phyloP scores from a whole-genome alignment of 1,140 invertebrate species.

The Melipona quadrifasciata region DNA sequence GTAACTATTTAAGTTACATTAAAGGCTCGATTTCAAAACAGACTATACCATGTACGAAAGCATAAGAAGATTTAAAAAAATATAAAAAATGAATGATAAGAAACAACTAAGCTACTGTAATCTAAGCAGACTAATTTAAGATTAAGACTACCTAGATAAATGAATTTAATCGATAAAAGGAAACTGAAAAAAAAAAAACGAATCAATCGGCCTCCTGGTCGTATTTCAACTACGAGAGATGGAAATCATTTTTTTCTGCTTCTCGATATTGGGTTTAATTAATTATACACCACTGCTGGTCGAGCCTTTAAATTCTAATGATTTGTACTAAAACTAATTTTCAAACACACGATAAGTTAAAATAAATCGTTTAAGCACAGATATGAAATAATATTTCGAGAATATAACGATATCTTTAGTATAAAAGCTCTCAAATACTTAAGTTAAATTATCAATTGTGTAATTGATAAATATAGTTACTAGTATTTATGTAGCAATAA shows the following conservation, averaged over 20 bases:
- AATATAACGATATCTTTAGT: neutral
- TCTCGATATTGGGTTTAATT: constrained; percentile 40
- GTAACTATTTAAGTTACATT: constrained; percentile 4
- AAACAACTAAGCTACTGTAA: constrained; percentile 76
- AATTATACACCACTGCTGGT: constrained; percentile 47
- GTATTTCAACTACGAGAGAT: constrained; percentile 37
- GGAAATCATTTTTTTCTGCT: constrained; percentile 46
- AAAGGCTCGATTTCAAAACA: constrained; percentile 19
- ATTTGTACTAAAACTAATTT: constrained; percentile 1
- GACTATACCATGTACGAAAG: constrained; percentile 27
- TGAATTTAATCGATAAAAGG: constrained; percentile 71
- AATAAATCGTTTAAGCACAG: neutral
- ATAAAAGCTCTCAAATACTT: neutral
- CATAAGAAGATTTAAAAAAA: constrained; percentile 18
- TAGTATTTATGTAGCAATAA: constrained; percentile 6
- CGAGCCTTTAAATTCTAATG: neutral
- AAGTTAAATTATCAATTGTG: constrained; percentile 5
- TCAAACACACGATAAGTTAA: neutral
- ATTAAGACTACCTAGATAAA: constrained; percentile 73
- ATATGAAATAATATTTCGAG: constrained; percentile 28
- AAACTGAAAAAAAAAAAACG: constrained; percentile 28
- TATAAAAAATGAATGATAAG: constrained; percentile 57
- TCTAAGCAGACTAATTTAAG: constrained; percentile 74
- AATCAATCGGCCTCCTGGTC: constrained; percentile 45
- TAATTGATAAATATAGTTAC: neutral